Percentiles rank a stretch among this genome's conserved stretches.
phyloP scores from a whole-genome alignment of 1,140 invertebrate species.

The Gerris buenoi region DNA sequence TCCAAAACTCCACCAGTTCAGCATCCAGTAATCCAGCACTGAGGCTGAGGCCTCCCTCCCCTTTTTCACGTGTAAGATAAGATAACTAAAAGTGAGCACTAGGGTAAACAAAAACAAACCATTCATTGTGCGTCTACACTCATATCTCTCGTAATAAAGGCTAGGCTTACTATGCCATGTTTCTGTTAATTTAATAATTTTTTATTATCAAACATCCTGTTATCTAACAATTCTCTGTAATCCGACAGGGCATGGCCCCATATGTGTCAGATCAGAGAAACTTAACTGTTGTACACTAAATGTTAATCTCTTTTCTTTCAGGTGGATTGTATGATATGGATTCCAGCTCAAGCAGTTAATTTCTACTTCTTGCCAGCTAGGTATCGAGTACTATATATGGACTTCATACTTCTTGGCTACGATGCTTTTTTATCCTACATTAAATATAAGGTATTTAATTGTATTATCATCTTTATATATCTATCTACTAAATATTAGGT shows the following conservation, averaged over 20 bases:
- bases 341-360: conserved; percentile 64
- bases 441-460: conserved; percentile 41
- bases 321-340: conserved; percentile 65
- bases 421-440: conserved; percentile 66
- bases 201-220: no score
- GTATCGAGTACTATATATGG: conserved; percentile 67
- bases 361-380: conserved; percentile 55
- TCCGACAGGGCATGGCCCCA: no score
- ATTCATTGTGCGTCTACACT: no score
- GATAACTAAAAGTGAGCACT: no score
- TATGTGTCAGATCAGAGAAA: neutral
- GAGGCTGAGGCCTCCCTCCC: no score
- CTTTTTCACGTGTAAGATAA: no score
- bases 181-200: conserved; percentile 14
- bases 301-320: conserved; percentile 29
- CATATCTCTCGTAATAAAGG: no score
- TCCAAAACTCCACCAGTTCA: no score
- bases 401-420: conserved; percentile 57
- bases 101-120: no score
- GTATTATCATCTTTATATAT: neutral
- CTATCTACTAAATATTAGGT: neutral
- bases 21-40: no score
- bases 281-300: neutral
- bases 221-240: no score
- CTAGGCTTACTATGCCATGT: no score